Percentiles rank a stretch among this genome's conserved stretches.
phyloP scores from a whole-genome alignment of 2,113 vertebrate species.

The Penelope pileata region DNA sequence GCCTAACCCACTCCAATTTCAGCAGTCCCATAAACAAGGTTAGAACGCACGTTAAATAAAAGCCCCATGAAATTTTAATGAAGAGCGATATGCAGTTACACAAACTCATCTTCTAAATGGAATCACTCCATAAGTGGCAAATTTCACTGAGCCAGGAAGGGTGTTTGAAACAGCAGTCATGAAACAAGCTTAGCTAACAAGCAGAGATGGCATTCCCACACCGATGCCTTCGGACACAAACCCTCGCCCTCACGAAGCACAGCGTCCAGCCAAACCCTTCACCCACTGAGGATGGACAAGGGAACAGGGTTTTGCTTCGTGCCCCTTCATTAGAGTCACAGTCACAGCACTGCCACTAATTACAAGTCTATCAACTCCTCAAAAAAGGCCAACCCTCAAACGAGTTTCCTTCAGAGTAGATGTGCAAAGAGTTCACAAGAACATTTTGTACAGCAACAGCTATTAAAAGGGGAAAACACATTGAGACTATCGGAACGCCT shows the following conservation, averaged over 20 bases:
- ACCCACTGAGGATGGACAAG: neutral
- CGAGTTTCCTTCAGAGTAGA: neutral
- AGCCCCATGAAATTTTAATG: slow-evolving; percentile 39
- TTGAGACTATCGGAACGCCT: neutral
- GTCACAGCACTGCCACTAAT: neutral
- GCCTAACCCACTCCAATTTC: slow-evolving; percentile 41
- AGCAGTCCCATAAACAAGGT: slow-evolving; percentile 44
- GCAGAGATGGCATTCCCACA: neutral
- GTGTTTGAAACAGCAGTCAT: neutral
- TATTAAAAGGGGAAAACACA: neutral
- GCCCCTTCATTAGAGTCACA: neutral
- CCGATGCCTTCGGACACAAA: too few relatives aligned
- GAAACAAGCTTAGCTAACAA: neutral
- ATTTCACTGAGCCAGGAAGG: neutral
- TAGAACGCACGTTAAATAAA: slow-evolving; percentile 17
- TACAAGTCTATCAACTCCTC: neutral
- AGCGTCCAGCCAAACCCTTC: neutral
- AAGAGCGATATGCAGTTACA: slow-evolving; percentile 20
- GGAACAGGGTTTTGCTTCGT: neutral
- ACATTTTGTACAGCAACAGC: neutral
- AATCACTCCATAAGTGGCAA: neutral
- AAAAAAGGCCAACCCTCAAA: neutral
- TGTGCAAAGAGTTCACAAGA: neutral
- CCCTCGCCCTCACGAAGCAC: too few relatives aligned
- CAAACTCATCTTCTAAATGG: slow-evolving; percentile 23